A percentile compares a stretch with the other conserved stretches of the same genome.
Conservation (phyloP, 2,888 invertebrate species). For the Tinea semifulvella region DNA sequence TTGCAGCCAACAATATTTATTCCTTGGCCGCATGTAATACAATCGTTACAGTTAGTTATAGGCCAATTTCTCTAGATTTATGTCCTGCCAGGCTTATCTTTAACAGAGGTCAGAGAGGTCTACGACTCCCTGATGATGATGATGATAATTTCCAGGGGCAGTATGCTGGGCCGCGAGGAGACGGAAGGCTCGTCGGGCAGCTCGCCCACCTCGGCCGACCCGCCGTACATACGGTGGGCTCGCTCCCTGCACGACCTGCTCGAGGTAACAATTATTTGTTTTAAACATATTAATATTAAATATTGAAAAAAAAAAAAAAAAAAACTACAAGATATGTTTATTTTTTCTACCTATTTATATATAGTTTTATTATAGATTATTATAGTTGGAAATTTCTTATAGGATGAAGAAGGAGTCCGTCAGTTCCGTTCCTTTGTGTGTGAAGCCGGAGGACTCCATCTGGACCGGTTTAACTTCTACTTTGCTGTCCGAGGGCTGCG, state of each 20-base stretch:
- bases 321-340: not conserved
- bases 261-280: conserved; percentile 58
- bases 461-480: conserved; percentile 89
- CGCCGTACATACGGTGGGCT: conserved; percentile 89
- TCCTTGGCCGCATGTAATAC: too few relatives aligned
- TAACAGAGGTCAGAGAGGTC: too few relatives aligned
- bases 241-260: conserved; percentile 83
- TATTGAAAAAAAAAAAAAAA: too few relatives aligned
- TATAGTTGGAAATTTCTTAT: too few relatives aligned
- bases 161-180: conserved; percentile 46
- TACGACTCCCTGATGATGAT: too few relatives aligned
- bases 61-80: too few relatives aligned
- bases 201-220: conserved; percentile 48
- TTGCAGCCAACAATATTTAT: too few relatives aligned
- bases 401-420: conserved; percentile 89
- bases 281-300: too few relatives aligned
- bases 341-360: not conserved
- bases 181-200: conserved; percentile 59
- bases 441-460: conserved; percentile 80
- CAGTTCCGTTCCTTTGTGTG: conserved; percentile 85
- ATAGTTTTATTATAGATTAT: too few relatives aligned
- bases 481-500: conserved; percentile 92
- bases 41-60: too few relatives aligned
- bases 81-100: too few relatives aligned
- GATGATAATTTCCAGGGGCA: conserved; percentile 20